Evolutionary conservation across 2,888 invertebrate species (phyloP).

Genomic region (Ennomos quercinarius): DNA sequence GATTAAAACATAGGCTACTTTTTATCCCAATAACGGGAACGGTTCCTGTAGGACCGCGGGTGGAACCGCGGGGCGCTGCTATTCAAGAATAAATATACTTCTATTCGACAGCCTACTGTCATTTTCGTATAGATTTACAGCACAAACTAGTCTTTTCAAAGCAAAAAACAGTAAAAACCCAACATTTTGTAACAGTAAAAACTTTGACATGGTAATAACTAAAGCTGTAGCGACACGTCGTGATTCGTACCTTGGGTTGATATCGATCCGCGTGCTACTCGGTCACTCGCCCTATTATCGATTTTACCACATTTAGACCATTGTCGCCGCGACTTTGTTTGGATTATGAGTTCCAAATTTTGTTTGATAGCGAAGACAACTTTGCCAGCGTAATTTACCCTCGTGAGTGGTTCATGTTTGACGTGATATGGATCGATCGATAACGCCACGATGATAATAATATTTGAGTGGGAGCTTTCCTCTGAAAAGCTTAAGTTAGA

Average conservation of each 20-base stretch:
- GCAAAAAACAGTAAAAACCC: background rate
- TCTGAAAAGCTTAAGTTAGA: no score
- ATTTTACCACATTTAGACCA: slow-evolving; percentile 56
- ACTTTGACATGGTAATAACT: slow-evolving; percentile 20
- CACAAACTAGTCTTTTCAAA: no score
- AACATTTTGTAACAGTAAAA: slow-evolving; percentile 1
- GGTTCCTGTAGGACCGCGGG: no score
- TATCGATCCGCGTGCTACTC: slow-evolving; percentile 54
- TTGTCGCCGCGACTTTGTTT: slow-evolving; percentile 40
- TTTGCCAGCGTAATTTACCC: slow-evolving; percentile 5
- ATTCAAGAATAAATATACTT: no score
- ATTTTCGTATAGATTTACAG: no score
- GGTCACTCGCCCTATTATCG: slow-evolving; percentile 66
- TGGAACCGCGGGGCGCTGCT: no score
- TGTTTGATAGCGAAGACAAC: background rate
- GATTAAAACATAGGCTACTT: no score
- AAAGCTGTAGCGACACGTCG: slow-evolving; percentile 15
- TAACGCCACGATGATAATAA: no score
- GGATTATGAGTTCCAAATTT: slow-evolving; percentile 12
- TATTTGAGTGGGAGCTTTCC: no score
- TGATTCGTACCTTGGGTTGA: slow-evolving; percentile 28
- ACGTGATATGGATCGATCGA: slow-evolving; percentile 1
- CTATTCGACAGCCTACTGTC: no score
- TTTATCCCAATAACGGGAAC: no score
- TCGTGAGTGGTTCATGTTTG: slow-evolving; percentile 4